Evolutionary conservation across 2,888 invertebrate species (phyloP).

Genomic region (Slavum lentiscoides): DNA sequence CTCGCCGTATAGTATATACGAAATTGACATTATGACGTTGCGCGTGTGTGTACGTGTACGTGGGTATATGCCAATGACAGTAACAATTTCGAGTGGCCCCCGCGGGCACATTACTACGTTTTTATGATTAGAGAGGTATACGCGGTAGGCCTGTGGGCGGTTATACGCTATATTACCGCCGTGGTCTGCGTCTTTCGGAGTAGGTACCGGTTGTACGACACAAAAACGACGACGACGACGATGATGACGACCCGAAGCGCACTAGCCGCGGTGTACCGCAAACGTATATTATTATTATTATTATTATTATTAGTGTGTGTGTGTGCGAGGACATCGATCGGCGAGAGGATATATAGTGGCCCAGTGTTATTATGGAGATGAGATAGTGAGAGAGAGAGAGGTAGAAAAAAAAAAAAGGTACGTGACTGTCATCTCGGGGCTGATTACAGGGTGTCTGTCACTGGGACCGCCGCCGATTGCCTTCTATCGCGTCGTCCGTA

Average conservation of each 20-base stretch:
- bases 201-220: conserved; percentile 41
- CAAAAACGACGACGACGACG: conserved; percentile 10
- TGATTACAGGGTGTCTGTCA: conserved; percentile 54
- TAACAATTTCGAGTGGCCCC: conserved; percentile 53
- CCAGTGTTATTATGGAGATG: conserved; percentile 50
- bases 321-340: conserved; percentile 48
- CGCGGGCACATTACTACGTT: conserved; percentile 9
- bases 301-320: conserved; percentile 14
- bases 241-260: conserved; percentile 20
- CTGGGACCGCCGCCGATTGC: conserved; percentile 22
- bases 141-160: conserved; percentile 53
- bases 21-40: conserved; percentile 51
- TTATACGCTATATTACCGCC: neutral
- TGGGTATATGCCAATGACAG: conserved; percentile 50
- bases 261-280: neutral
- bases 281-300: conserved; percentile 6
- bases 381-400: neutral
- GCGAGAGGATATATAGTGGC: neutral
- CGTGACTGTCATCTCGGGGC: conserved; percentile 52
- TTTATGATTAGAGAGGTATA: conserved; percentile 49
- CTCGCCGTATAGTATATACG: no score
- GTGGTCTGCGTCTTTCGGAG: no score
- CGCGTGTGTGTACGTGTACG: conserved; percentile 7
- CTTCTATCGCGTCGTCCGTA: neutral
- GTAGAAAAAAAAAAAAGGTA: conserved; percentile 29